phyloP scores from a whole-genome alignment of 2,113 vertebrate species.

The Caretta caretta region DNA sequence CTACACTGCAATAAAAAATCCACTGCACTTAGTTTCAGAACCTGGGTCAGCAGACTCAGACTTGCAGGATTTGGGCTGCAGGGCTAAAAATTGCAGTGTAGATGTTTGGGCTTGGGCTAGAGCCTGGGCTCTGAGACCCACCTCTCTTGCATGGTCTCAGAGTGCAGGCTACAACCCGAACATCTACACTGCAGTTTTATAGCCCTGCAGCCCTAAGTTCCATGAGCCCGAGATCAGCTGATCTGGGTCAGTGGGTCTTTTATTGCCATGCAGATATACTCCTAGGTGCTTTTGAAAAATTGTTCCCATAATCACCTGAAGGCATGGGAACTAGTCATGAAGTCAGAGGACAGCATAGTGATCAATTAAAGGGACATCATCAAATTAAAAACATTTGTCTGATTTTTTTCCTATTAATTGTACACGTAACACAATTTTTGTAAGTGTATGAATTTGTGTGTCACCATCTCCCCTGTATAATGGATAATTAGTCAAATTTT shows the following conservation, averaged over 20 bases:
- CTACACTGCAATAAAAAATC: background rate
- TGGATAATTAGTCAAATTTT: background rate
- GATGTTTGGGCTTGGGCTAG: background rate
- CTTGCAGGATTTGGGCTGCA: background rate
- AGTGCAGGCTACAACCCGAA: background rate
- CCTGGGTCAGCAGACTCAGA: background rate
- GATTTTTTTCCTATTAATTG: background rate
- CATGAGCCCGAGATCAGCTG: background rate
- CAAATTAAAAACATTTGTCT: conserved; percentile 25
- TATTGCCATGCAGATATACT: background rate
- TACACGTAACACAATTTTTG: conserved; percentile 5
- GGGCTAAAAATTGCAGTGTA: background rate
- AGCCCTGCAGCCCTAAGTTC: background rate
- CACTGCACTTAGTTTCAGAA: background rate
- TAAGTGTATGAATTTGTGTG: background rate
- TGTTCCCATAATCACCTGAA: background rate
- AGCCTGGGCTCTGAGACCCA: background rate
- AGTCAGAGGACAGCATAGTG: fast-evolving
- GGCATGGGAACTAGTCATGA: background rate
- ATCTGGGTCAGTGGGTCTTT: background rate
- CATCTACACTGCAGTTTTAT: background rate
- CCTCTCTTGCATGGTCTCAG: background rate
- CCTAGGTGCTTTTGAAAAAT: conserved; percentile 16
- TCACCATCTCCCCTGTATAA: background rate
- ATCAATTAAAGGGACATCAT: conserved; percentile 1